These are phyloP conservation scores for Ameiurus melas DNA, from an alignment of 2,113 vertebrate genomes.

Conservation along the genomic window DNA sequence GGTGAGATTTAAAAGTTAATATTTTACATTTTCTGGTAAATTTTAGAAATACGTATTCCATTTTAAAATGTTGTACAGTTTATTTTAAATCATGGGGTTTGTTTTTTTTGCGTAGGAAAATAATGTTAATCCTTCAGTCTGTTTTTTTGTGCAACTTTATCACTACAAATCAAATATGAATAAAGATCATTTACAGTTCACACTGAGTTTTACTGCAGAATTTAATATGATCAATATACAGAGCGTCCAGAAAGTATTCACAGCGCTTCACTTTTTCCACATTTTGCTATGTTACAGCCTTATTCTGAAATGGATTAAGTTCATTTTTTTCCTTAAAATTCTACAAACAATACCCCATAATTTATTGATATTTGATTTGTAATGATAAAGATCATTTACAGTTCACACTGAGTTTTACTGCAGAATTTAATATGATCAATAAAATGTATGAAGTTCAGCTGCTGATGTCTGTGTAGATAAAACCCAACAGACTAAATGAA, in stretches of 20 bases:
- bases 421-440: background rate
- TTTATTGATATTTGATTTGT: too few relatives aligned
- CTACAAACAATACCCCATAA: too few relatives aligned
- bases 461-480: too few relatives aligned
- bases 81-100: background rate
- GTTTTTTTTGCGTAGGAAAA: too few relatives aligned
- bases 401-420: background rate
- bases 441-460: background rate
- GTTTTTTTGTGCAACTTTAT: background rate
- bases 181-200: background rate
- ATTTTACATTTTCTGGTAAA: background rate
- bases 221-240: background rate
- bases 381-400: background rate
- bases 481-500: too few relatives aligned
- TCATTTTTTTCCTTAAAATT: too few relatives aligned
- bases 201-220: background rate
- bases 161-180: too few relatives aligned
- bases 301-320: too few relatives aligned
- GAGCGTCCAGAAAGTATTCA: too few relatives aligned
- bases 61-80: background rate
- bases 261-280: too few relatives aligned
- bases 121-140: background rate
- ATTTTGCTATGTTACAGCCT: too few relatives aligned
- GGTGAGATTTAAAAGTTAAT: background rate
- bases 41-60: background rate